Conservation (phyloP, 2,888 invertebrate species). For the Lumbricus terrestris region DNA sequence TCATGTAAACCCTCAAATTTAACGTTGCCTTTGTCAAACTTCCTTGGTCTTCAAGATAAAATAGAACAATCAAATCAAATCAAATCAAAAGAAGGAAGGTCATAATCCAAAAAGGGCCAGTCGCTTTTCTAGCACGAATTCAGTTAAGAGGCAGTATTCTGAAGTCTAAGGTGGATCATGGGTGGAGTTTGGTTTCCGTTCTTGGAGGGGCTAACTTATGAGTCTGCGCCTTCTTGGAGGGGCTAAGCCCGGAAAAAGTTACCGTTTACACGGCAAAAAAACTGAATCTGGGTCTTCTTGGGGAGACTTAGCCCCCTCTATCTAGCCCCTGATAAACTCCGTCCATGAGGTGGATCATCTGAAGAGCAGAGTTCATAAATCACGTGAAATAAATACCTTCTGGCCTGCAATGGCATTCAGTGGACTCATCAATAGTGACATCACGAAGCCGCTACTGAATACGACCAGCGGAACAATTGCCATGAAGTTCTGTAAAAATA, state of each 20-base stretch:
- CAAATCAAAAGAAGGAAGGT: too few relatives aligned
- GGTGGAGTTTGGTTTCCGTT: too few relatives aligned
- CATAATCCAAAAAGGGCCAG: too few relatives aligned
- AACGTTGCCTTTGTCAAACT: neutral
- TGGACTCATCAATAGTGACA: constrained; percentile 72
- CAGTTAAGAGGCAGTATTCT: neutral
- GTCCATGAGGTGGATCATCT: neutral
- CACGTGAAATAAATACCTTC: constrained; percentile 64
- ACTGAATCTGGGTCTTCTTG: too few relatives aligned
- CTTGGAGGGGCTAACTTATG: too few relatives aligned
- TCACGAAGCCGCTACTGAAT: constrained; percentile 76
- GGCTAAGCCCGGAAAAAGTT: too few relatives aligned
- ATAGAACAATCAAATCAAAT: too few relatives aligned
- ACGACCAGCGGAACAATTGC: constrained; percentile 83
- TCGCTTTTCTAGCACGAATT: neutral
- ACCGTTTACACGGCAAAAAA: too few relatives aligned
- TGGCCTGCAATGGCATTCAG: constrained; percentile 70
- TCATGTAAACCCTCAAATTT: neutral
- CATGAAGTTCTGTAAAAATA: constrained; percentile 55
- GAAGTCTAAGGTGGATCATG: neutral
- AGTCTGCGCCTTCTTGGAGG: too few relatives aligned
- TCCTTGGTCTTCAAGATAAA: too few relatives aligned
- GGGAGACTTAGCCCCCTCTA: too few relatives aligned
- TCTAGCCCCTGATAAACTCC: too few relatives aligned
- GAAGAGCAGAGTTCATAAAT: neutral